These are phyloP conservation scores for Ophion ellenae DNA, from an alignment of 2,888 invertebrate species.

Conservation along the genomic window DNA sequence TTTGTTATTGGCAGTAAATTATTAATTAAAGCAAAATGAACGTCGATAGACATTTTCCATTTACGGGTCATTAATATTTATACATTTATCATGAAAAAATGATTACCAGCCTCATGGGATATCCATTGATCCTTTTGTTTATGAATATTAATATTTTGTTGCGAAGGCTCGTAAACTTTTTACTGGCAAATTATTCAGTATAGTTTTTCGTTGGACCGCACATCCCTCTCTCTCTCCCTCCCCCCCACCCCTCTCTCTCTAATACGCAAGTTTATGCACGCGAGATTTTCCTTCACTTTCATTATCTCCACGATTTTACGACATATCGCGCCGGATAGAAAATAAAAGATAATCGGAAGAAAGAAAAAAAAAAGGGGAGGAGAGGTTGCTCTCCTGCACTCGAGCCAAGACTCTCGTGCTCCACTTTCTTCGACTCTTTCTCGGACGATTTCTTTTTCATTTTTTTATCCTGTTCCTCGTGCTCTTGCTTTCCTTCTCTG, in stretches of 20 bases:
- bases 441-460: slow-evolving; percentile 57
- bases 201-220: slow-evolving; percentile 7
- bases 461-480: slow-evolving; percentile 53
- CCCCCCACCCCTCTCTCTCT: not conserved
- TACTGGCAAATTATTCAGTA: slow-evolving; percentile 22
- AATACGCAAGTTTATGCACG: slow-evolving; percentile 9
- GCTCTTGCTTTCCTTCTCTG: slow-evolving; percentile 40
- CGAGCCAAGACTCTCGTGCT: slow-evolving; percentile 57
- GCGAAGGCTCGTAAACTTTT: slow-evolving; percentile 10
- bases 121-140: not conserved
- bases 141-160: slow-evolving; percentile 25
- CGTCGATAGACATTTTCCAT: no score
- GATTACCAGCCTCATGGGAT: not conserved
- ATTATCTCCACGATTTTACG: slow-evolving; percentile 47
- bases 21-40: no score
- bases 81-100: not conserved
- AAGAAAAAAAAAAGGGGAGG: slow-evolving; percentile 24
- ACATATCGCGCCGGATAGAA: slow-evolving; percentile 33
- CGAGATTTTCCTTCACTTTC: slow-evolving; percentile 65
- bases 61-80: no score
- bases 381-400: slow-evolving; percentile 44
- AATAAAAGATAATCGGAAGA: slow-evolving; percentile 53
- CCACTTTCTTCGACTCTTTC: slow-evolving; percentile 68
- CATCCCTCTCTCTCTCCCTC: not conserved
- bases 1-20: no score